These are phyloP conservation scores for Serinus canaria DNA, from an alignment of 2,113 vertebrate genomes.

Conservation along the genomic window DNA sequence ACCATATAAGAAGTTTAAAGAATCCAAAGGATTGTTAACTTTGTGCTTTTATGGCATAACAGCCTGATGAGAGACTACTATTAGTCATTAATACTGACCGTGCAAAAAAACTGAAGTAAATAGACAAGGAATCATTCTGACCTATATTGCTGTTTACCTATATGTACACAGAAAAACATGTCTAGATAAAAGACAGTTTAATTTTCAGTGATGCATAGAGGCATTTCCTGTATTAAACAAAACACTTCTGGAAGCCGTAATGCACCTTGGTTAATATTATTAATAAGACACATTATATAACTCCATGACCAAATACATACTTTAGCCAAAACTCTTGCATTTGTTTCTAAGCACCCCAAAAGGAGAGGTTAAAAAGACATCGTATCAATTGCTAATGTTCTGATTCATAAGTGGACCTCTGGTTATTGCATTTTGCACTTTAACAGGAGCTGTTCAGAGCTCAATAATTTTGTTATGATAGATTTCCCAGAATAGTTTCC, in stretches of 20 bases:
- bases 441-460: neutral
- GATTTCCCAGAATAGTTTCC: neutral
- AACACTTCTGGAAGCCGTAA: neutral
- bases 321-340: neutral
- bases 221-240: neutral
- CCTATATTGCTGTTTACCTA: neutral
- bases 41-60: neutral
- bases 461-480: neutral
- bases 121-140: neutral
- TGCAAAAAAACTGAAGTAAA: neutral
- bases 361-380: neutral
- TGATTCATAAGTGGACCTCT: neutral
- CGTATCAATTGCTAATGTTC: neutral
- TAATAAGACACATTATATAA: neutral
- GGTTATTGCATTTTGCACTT: neutral
- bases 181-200: neutral
- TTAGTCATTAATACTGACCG: neutral
- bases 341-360: neutral
- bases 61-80: neutral
- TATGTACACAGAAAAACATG: neutral
- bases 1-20: neutral
- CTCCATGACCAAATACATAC: neutral
- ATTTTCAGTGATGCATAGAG: neutral
- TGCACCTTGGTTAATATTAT: neutral
- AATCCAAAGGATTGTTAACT: neutral